Evolutionary conservation across 1,140 invertebrate genomes (phyloP), one percentile per base, ranked within the genome.

Genomic region (Cecropterus lyciades): DNA sequence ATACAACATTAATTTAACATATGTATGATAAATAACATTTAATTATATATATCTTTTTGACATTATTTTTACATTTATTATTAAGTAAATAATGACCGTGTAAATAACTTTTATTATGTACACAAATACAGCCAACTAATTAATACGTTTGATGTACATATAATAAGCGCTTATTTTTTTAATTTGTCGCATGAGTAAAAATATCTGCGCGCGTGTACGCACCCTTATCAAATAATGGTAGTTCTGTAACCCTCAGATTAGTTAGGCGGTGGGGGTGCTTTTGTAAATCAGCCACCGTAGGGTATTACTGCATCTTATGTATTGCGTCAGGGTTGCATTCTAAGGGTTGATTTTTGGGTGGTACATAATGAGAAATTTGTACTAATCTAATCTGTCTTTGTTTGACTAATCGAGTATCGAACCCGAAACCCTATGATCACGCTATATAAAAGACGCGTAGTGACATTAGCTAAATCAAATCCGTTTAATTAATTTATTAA

Each of bases 211-310:
- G 27, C 24, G 30, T 37, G 51, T 37, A 9, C n/a, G 1, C 49
- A 11, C 27, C 51, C 51, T 53, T 53, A 53, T 53, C 13, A 53
- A 53, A 53, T 30, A 53, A 53, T 52, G 20, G 20, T 27, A 52
- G 49, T 11, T 10, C 51, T 53, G 51, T 30, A 37, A 53, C 51
- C 30, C 51, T 53, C 15, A 53, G 51, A 53, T 53, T 53, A 53
- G 51, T 24, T n/a, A 51, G 24, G 30, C 27, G 51, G 27, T 3
- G 37, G 33, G 51, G 51, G 51, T 53, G 14, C 51, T 53, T 14
- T 53, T 53, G 51, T 53, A 37, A 27, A 53, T 33, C 49, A 1
- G 20, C 11, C 14, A 7, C 49, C 30, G 30, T 30, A 15, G 51
- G 51, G 51, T 53, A 30, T 33, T 27, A 33, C 49, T 27, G 51